phyloP scores from a whole-genome alignment of 1,140 invertebrate species.

The Neelides sp. region DNA sequence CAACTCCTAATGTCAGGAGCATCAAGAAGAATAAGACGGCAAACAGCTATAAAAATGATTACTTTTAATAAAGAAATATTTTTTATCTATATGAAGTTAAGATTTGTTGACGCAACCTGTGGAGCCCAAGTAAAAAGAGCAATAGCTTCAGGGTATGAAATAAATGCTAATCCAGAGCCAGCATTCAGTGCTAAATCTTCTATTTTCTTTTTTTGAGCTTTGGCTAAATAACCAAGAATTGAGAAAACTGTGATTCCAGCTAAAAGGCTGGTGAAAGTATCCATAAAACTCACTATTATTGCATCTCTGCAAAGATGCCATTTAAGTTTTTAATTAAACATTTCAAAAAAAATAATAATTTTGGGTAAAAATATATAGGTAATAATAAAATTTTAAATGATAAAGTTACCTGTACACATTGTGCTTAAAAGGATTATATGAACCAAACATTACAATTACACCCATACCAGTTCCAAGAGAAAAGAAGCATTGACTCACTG shows the following conservation, averaged over 20 bases:
- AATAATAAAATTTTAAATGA: no score
- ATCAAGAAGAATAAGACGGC: slow-evolving; percentile 43
- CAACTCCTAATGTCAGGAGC: slow-evolving; percentile 34
- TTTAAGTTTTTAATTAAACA: no score
- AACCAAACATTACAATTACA: slow-evolving; percentile 39
- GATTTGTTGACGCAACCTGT: slow-evolving; percentile 52
- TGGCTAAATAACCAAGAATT: slow-evolving; percentile 49
- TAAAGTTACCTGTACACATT: slow-evolving; percentile 44
- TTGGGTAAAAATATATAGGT: no score
- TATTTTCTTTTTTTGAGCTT: slow-evolving; percentile 42
- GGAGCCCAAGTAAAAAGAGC: slow-evolving; percentile 60
- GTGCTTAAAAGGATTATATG: slow-evolving; percentile 42
- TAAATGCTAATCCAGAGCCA: slow-evolving; percentile 62
- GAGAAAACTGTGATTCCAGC: slow-evolving; percentile 77
- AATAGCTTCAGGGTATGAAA: slow-evolving; percentile 55
- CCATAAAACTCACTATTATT: slow-evolving; percentile 40
- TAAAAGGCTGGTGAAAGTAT: slow-evolving; percentile 56
- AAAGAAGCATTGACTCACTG: slow-evolving; percentile 43
- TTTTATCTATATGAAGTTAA: no score
- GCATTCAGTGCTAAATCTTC: slow-evolving; percentile 50
- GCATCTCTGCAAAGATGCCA: slow-evolving; percentile 43
- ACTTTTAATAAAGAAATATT: no score
- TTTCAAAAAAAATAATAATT: no score
- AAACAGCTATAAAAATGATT: slow-evolving; percentile 39
- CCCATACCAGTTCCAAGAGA: slow-evolving; percentile 41